phyloP scores from a whole-genome alignment of 2,888 invertebrate genomes.

The Cephus spinipes region DNA sequence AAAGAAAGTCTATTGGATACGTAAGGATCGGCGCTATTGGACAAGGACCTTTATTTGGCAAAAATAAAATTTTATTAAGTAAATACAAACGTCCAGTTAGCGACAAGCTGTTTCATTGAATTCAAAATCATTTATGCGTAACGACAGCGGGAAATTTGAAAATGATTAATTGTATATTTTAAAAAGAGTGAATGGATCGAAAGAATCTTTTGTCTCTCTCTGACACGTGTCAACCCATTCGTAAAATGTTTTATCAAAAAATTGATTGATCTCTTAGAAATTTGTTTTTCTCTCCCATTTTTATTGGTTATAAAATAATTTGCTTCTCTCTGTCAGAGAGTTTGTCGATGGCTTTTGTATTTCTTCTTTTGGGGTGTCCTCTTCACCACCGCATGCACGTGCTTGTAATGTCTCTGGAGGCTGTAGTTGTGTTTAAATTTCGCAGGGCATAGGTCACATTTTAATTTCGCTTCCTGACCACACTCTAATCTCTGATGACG shows the following conservation, averaged over 20 bases:
- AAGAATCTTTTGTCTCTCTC: not conserved
- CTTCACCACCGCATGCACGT: slow-evolving; percentile 20
- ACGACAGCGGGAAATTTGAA: not conserved
- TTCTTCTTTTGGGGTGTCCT: not conserved
- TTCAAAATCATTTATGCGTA: not conserved
- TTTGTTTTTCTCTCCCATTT: not conserved
- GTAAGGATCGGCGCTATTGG: not conserved
- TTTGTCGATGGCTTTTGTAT: not conserved
- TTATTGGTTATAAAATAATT: not conserved
- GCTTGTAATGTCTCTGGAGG: slow-evolving; percentile 49
- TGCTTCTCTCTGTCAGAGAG: not conserved
- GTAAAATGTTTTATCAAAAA: not conserved
- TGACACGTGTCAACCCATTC: not conserved
- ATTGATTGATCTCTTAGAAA: not conserved
- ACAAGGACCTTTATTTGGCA: not conserved
- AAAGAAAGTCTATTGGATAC: not conserved
- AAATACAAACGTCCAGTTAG: not conserved
- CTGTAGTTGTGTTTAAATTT: slow-evolving; percentile 63
- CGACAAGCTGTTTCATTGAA: not conserved
- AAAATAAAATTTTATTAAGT: not conserved
- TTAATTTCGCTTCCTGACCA: slow-evolving; percentile 68
- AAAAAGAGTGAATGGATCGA: not conserved
- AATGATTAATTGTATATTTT: not conserved
- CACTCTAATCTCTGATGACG: slow-evolving; percentile 68
- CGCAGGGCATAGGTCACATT: slow-evolving; percentile 64